Conservation (phyloP, 2,888 invertebrate species). For the Drosophila anomalipes region DNA sequence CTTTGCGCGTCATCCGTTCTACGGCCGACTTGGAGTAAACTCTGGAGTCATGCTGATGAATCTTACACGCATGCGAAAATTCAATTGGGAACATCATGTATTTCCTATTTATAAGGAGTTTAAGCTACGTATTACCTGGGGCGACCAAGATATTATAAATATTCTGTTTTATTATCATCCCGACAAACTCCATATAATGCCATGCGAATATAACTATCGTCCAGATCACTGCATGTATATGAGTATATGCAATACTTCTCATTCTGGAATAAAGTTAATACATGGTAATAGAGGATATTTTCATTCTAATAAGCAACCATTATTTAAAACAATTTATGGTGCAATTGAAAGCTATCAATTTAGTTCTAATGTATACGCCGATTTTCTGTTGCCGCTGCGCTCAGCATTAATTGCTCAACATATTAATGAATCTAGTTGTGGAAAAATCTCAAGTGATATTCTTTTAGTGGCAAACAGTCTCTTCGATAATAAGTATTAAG, state of each 20-base stretch:
- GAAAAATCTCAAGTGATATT: conserved; percentile 87
- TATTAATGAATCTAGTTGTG: conserved; percentile 88
- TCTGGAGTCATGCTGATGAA: conserved; percentile 99
- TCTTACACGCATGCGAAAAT: conserved; percentile 94
- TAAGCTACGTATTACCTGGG: conserved; percentile 95
- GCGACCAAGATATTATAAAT: conserved; percentile 98
- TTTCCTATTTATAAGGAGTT: conserved; percentile 94
- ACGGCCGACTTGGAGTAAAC: conserved; percentile 93
- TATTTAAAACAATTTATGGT: conserved; percentile 90
- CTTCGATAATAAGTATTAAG: conserved; percentile 79
- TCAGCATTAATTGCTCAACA: conserved; percentile 86
- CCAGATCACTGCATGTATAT: conserved; percentile 99
- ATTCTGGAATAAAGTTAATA: conserved; percentile 90
- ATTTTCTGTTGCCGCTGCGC: conserved; percentile 76
- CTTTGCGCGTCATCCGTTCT: conserved; percentile 97
- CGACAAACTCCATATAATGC: conserved; percentile 91
- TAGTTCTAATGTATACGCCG: conserved; percentile 84
- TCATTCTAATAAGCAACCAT: conserved; percentile 93
- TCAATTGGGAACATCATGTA: conserved; percentile 94
- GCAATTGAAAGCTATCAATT: conserved; percentile 87
- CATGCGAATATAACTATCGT: conserved; percentile 96
- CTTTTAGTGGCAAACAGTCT: conserved; percentile 84
- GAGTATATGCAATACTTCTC: conserved; percentile 90
- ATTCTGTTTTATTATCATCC: conserved; percentile 93
- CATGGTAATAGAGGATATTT: conserved; percentile 96